These are phyloP conservation scores for Idaea dimidiata DNA, from an alignment of 2,888 invertebrate species.

Conservation along the genomic window DNA sequence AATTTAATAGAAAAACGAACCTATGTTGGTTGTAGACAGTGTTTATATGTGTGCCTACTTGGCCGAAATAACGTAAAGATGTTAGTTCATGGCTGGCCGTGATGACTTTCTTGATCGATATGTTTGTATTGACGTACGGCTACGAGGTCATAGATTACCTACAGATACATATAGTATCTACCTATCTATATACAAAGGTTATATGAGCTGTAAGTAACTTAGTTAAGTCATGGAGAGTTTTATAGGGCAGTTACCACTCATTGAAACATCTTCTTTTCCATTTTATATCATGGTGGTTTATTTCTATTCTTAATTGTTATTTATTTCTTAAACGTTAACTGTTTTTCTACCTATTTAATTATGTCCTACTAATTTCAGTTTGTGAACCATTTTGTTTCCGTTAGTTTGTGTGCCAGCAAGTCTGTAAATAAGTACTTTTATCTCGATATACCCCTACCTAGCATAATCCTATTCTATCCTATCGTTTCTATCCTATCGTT, in stretches of 20 bases:
- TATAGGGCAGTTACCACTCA: no score
- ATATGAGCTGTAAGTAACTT: neutral
- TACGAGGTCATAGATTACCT: constrained; percentile 10
- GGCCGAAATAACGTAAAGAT: constrained; percentile 2
- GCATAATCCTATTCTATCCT: no score
- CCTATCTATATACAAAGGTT: neutral
- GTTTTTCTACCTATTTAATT: no score
- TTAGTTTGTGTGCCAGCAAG: no score
- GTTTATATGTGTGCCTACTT: neutral
- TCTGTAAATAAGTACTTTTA: no score
- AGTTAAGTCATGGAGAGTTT: neutral
- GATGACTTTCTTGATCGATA: constrained; percentile 17
- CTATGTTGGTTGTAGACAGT: neutral
- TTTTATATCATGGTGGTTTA: no score
- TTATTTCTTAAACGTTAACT: no score
- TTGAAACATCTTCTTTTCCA: neutral
- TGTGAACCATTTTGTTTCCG: no score
- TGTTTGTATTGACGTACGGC: constrained; percentile 14
- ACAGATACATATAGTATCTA: neutral
- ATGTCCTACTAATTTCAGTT: no score
- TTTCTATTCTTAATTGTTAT: no score
- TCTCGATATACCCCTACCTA: no score
- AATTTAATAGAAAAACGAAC: neutral
- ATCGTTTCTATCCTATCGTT: no score
- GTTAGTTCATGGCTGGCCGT: neutral